Base-by-base conservation (phyloP, 1,140 invertebrate species). In the Dendroctonus valens region DNA sequence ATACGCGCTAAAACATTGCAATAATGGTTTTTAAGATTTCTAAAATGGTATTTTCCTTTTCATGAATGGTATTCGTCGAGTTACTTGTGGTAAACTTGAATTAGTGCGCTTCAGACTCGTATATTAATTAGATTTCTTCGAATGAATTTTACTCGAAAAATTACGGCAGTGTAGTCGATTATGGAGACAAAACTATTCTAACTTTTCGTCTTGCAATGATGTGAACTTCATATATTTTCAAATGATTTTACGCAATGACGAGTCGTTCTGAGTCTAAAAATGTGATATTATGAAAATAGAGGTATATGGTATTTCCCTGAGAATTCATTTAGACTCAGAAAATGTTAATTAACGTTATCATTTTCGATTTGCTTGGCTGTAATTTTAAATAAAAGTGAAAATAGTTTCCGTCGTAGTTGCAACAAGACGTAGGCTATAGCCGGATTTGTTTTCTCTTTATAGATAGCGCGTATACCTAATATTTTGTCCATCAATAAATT, bases 321-420 rank as follows among this genome's bases (percentile, higher is more conserved):
- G 65, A 59, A 39, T 54, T 41, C 40, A 60, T 60, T 67, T 60
- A 67, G 65, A 60, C 65, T 54, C 65, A 60, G 65, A 67, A 67
- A 41, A 26, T 26, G 26, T 26, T 73, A 50, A 67, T 70, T 66
- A 75, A 75, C 72, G 70, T 75, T 73, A 65, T 14, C 41, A 60
- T 46, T 14, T 59, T 38, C 48, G 55, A 58, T 42, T 44, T 58
- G 46, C 5, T 6, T 54, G 14, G 72, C 71, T 71, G 70, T 72
- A 73, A 46, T 46, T 26, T 26, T 26, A 26, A 3, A 26, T 26
- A 26, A 26, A 26, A 26, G 26, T 26, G 26, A 26, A 2, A 26
- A 26, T 26, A 26, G 26, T 3, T 26, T 26, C 1, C 26, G 26
- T 26, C 3, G 26, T 3, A 26, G 26, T 26, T 26, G 26, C 26